Conservation (phyloP, 2,113 vertebrate species). For the Dendrocopos noguchii region DNA sequence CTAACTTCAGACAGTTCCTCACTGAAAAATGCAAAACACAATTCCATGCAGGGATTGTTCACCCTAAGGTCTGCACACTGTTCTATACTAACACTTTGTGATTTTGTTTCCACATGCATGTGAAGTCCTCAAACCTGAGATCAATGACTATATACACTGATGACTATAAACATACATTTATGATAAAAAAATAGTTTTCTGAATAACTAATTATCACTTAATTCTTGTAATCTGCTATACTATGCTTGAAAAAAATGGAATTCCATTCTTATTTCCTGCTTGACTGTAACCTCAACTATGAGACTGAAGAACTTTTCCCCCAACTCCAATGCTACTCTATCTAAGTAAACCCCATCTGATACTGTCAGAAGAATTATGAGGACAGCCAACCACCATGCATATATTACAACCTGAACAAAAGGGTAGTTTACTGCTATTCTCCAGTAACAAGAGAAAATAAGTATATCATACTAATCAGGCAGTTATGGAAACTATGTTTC, state of each 20-base stretch:
- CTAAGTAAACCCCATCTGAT: neutral
- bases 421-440: neutral
- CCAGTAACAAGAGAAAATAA: neutral
- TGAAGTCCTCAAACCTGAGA: neutral
- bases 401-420: neutral
- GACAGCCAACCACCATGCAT: neutral
- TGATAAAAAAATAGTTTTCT: neutral
- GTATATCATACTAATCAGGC: neutral
- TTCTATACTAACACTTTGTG: neutral
- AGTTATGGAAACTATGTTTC: neutral
- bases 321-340: neutral
- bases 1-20: neutral
- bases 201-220: neutral
- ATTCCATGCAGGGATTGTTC: neutral
- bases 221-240: neutral
- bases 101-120: accelerated
- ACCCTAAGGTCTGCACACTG: neutral
- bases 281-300: neutral
- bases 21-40: conserved; percentile 20
- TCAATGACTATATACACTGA: no score
- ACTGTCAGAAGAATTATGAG: neutral
- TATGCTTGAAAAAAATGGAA: neutral
- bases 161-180: neutral
- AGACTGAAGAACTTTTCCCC: neutral
- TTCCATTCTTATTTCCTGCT: neutral